Percentiles rank a stretch among this genome's conserved stretches.
phyloP scores from a whole-genome alignment of 2,113 vertebrate species.

The Capreolus pygargus region DNA sequence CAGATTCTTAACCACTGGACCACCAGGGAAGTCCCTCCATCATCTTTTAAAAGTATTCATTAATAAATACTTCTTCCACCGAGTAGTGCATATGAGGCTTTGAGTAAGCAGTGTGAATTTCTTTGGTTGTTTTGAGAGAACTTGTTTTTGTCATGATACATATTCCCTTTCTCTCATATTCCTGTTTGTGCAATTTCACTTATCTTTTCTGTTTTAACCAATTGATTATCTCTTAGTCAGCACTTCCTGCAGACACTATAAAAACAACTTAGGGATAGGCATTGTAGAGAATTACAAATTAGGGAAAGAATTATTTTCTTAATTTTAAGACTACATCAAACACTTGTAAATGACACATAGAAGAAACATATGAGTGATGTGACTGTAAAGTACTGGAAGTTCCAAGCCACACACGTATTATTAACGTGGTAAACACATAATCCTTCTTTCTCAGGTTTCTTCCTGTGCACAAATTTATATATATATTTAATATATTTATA shows the following conservation, averaged over 20 bases:
- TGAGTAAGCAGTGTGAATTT: neutral
- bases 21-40: neutral
- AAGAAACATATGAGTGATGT: neutral
- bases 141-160: slow-evolving; percentile 14
- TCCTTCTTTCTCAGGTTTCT: neutral
- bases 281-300: neutral
- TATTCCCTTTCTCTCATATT: neutral
- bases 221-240: neutral
- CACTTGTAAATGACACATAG: neutral
- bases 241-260: neutral
- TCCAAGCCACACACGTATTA: neutral
- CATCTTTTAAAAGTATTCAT: neutral
- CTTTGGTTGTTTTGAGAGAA: slow-evolving; percentile 3
- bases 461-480: neutral
- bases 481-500: neutral
- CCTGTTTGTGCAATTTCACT: neutral
- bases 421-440: neutral
- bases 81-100: neutral
- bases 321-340: neutral
- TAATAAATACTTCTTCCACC: neutral
- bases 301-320: neutral
- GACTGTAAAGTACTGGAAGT: neutral
- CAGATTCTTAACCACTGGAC: neutral
- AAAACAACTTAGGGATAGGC: neutral
- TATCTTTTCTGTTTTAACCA: neutral